Conservation (phyloP, 2,888 invertebrate species). For the Aphelenchoides bicaudatus region DNA sequence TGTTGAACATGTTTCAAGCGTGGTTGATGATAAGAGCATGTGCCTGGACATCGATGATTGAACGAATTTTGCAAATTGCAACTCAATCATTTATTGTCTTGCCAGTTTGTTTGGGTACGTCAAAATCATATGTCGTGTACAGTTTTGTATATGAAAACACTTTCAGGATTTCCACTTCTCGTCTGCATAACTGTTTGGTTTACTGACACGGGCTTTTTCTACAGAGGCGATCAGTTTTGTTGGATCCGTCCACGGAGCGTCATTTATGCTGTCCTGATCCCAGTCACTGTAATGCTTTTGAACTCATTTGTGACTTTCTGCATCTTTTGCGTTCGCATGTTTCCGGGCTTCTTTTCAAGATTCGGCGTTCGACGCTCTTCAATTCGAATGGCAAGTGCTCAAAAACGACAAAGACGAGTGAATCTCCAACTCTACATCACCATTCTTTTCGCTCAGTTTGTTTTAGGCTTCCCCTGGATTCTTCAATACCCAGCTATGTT, state of each 20-base stretch:
- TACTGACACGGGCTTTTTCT: conserved; percentile 15
- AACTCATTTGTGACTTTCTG: conserved; percentile 29
- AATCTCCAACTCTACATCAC: neutral
- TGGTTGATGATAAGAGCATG: conserved; percentile 8
- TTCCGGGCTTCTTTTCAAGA: neutral
- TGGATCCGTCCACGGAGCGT: conserved; percentile 47
- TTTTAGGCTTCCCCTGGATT: conserved; percentile 48
- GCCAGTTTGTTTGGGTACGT: neutral
- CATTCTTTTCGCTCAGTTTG: conserved; percentile 33
- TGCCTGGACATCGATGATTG: conserved; percentile 1
- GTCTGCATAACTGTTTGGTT: neutral
- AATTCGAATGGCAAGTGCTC: neutral
- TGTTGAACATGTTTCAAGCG: conserved; percentile 8
- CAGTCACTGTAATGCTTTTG: conserved; percentile 38
- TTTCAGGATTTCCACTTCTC: neutral
- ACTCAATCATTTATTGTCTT: neutral
- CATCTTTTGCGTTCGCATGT: conserved; percentile 32
- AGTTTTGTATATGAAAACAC: neutral
- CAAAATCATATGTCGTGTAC: neutral
- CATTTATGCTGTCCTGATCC: conserved; percentile 41
- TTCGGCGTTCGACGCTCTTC: neutral
- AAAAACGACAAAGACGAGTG: neutral
- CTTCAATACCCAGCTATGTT: conserved; percentile 48
- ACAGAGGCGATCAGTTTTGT: conserved; percentile 26
- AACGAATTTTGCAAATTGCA: neutral